Evolutionary conservation across 2,113 vertebrate species (phyloP).

Genomic region (Amphilophus citrinellus): DNA sequence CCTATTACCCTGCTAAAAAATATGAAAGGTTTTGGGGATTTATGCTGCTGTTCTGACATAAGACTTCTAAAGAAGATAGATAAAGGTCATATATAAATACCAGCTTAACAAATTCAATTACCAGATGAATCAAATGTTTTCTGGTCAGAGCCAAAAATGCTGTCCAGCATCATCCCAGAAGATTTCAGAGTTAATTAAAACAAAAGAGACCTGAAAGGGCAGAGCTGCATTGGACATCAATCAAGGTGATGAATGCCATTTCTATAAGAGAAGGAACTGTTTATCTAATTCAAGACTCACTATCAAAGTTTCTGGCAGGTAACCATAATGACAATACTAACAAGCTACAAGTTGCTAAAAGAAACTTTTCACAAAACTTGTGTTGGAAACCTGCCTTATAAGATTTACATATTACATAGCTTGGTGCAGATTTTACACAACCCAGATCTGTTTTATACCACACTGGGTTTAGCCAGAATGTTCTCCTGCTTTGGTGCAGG

Average conservation of each 20-base stretch:
- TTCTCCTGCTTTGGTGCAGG: conserved; percentile 9
- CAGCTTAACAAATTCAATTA: background rate
- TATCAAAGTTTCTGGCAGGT: too few species aligned
- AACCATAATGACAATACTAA: too few species aligned
- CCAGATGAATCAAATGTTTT: background rate
- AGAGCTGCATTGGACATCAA: background rate
- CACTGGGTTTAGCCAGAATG: conserved; percentile 8
- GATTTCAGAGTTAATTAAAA: background rate
- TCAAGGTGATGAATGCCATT: background rate
- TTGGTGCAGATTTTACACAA: conserved; percentile 24
- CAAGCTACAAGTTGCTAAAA: too few species aligned
- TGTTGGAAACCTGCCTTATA: background rate
- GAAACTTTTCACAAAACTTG: background rate
- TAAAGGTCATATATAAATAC: background rate
- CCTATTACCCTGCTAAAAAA: background rate
- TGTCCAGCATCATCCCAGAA: background rate
- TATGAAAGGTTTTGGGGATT: background rate
- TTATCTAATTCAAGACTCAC: too few species aligned
- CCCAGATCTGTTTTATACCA: conserved; percentile 33
- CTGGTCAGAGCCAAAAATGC: background rate
- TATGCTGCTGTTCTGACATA: background rate
- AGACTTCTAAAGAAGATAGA: background rate
- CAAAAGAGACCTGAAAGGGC: background rate
- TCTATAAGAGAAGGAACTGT: too few species aligned
- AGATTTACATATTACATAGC: background rate